A percentile compares a stretch with the other conserved stretches of the same genome.
Conservation (phyloP, 2,113 vertebrate genomes). For the Zootoca vivipara region DNA sequence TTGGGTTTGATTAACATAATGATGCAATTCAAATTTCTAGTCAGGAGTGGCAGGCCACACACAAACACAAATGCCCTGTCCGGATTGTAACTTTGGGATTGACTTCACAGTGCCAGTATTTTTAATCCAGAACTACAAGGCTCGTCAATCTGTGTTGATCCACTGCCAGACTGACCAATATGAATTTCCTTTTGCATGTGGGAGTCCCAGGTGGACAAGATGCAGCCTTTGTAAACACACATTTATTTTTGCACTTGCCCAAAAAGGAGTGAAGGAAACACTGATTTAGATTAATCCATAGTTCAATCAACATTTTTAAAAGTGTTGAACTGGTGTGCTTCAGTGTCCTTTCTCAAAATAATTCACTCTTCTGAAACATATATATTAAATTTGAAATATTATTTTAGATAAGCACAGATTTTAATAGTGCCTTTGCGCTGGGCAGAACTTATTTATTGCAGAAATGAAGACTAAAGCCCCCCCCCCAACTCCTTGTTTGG, state of each 20-base stretch:
- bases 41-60: no score
- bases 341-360: conserved; percentile 9
- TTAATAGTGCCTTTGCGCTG: conserved; percentile 44
- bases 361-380: conserved; percentile 12
- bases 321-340: not conserved
- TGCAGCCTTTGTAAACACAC: no score
- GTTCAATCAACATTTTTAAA: not conserved
- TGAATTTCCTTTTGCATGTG: not conserved
- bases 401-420: conserved; percentile 60
- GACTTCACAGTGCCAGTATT: not conserved
- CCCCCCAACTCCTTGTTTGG: not conserved
- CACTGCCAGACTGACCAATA: not conserved
- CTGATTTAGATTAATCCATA: conserved; percentile 1
- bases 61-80: not conserved
- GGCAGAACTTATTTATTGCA: conserved; percentile 30
- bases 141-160: not conserved
- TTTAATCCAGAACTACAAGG: not conserved
- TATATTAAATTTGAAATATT: conserved; percentile 41
- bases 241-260: not conserved
- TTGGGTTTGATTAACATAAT: not conserved
- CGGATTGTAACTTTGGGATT: not conserved
- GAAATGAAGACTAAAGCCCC: conserved; percentile 24
- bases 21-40: not conserved
- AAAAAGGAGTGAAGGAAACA: not conserved
- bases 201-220: not conserved